Evolutionary conservation across 2,888 invertebrate genomes (phyloP).

Genomic region (Lasioglossum malachurum): DNA sequence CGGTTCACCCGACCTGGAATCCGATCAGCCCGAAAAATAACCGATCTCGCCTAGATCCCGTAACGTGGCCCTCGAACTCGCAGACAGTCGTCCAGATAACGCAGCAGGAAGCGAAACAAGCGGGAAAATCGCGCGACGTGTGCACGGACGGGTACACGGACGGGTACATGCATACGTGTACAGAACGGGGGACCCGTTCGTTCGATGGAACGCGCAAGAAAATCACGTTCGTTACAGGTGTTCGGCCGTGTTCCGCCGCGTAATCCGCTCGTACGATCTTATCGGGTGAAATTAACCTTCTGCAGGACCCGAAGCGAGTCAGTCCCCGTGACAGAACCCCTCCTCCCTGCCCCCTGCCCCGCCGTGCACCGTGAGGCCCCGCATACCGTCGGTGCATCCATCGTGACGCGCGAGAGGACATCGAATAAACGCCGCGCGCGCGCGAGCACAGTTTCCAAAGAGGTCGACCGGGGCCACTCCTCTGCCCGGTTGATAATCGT

Average conservation of each 20-base stretch:
- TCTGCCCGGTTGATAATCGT: slow-evolving; percentile 59
- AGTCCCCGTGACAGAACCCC: slow-evolving; percentile 64
- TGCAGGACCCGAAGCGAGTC: slow-evolving; percentile 57
- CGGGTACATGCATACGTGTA: not conserved
- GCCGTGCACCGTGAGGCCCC: not conserved
- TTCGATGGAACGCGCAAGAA: slow-evolving; percentile 59
- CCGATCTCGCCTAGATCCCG: slow-evolving; percentile 28
- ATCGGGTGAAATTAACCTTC: slow-evolving; percentile 68
- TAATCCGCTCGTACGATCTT: slow-evolving; percentile 69
- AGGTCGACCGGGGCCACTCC: slow-evolving; percentile 59
- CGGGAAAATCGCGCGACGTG: slow-evolving; percentile 33
- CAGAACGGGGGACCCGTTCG: slow-evolving; percentile 42
- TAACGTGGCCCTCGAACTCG: slow-evolving; percentile 24
- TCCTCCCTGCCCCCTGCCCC: not conserved
- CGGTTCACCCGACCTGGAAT: slow-evolving; percentile 50
- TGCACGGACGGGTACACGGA: not conserved
- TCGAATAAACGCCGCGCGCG: slow-evolving; percentile 32
- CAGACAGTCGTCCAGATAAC: slow-evolving; percentile 18
- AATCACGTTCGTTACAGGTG: slow-evolving; percentile 72
- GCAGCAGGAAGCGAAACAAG: not conserved
- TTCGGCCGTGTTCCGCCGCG: slow-evolving; percentile 65
- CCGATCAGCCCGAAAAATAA: slow-evolving; percentile 27
- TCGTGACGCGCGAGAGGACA: slow-evolving; percentile 68
- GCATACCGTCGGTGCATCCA: slow-evolving; percentile 68
- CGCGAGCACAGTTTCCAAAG: slow-evolving; percentile 50